A percentile compares a stretch with the other conserved stretches of the same genome.
Conservation (phyloP, 1,140 invertebrate species). For the Megalopta genalis region DNA sequence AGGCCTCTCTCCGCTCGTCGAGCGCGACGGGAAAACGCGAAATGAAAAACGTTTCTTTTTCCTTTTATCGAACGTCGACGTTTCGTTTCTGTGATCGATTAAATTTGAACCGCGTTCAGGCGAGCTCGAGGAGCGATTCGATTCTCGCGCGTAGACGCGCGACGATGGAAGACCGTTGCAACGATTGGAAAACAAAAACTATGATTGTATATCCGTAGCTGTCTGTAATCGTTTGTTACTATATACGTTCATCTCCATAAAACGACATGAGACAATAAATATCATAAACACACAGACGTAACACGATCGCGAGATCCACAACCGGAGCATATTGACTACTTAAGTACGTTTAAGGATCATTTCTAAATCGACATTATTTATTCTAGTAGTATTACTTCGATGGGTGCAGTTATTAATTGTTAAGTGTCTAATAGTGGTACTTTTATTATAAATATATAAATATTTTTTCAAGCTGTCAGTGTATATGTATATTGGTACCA, state of each 20-base stretch:
- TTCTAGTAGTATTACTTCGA: conserved; percentile 11
- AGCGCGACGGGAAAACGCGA: background rate
- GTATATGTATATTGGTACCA: conserved; percentile 8
- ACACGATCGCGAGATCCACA: background rate
- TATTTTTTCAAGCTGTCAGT: conserved; percentile 17
- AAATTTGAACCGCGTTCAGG: background rate
- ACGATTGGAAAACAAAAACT: too few species aligned
- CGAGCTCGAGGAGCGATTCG: background rate
- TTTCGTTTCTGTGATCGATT: background rate
- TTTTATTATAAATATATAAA: conserved; percentile 24
- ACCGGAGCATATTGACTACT: conserved; percentile 1
- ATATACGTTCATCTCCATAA: background rate
- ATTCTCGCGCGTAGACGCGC: background rate
- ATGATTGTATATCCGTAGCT: background rate
- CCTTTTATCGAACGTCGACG: background rate
- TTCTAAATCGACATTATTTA: conserved; percentile 32
- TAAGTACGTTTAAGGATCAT: background rate
- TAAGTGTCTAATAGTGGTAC: conserved; percentile 8
- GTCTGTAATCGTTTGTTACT: conserved; percentile 2
- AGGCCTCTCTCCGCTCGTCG: background rate
- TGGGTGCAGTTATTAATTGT: conserved; percentile 21
- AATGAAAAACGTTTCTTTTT: too few species aligned
- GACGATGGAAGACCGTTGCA: background rate
- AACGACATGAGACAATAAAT: conserved; percentile 36
- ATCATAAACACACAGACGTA: background rate